Evolutionary conservation across 1,140 invertebrate genomes (phyloP).

Genomic region (Bombus pyrosoma): DNA sequence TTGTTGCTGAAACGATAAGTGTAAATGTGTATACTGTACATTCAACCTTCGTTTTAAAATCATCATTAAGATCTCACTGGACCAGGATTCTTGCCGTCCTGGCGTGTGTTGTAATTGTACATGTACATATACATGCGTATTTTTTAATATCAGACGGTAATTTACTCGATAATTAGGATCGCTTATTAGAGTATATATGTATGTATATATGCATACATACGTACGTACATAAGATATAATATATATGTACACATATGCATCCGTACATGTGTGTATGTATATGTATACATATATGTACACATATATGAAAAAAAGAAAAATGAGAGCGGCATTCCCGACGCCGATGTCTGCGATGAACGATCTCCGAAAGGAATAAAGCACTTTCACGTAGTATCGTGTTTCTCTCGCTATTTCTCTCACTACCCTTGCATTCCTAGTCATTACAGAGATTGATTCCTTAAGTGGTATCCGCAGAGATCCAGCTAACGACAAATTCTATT

Average conservation of each 20-base stretch:
- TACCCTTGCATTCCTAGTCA: background rate
- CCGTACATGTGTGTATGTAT: slow-evolving; percentile 38
- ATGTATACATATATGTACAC: slow-evolving; percentile 61
- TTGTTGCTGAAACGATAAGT: slow-evolving; percentile 80
- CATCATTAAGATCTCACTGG: slow-evolving; percentile 71
- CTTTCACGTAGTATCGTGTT: slow-evolving; percentile 69
- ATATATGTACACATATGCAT: slow-evolving; percentile 37
- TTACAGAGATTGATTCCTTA: background rate
- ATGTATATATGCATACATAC: slow-evolving; percentile 55
- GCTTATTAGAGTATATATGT: slow-evolving; percentile 70
- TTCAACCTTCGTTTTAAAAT: slow-evolving; percentile 70
- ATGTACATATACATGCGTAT: slow-evolving; percentile 73
- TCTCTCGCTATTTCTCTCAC: slow-evolving; percentile 37
- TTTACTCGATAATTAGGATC: slow-evolving; percentile 71
- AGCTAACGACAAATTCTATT: no score
- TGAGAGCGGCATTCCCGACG: slow-evolving; percentile 68
- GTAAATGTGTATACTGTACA: slow-evolving; percentile 73
- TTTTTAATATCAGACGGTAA: slow-evolving; percentile 72
- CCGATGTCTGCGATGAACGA: slow-evolving; percentile 70
- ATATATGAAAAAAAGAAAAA: slow-evolving; percentile 60
- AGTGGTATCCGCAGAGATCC: background rate
- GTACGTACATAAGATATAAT: slow-evolving; percentile 46
- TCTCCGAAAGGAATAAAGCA: slow-evolving; percentile 72
- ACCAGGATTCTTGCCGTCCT: slow-evolving; percentile 72
- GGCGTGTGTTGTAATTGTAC: slow-evolving; percentile 72